Percentiles rank a stretch among this genome's conserved stretches.
Evolutionary conservation across 2,888 invertebrate species (phyloP).

Genomic region (Myopa testacea): DNA sequence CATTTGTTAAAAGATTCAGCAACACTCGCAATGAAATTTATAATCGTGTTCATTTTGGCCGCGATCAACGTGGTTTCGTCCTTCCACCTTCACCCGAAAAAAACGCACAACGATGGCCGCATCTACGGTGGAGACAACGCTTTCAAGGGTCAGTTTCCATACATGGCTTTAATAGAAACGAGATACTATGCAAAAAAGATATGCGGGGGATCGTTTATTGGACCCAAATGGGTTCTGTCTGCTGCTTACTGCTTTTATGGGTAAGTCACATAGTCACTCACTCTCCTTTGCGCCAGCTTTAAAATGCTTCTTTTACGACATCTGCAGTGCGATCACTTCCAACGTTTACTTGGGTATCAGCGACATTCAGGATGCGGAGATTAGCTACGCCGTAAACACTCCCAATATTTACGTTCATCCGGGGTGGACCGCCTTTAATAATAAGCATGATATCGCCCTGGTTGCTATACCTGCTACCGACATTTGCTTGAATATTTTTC

Average conservation of each 20-base stretch:
- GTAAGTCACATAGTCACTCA: neutral
- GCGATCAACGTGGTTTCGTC: neutral
- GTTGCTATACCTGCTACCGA: neutral
- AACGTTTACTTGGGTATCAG: neutral
- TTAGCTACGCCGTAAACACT: neutral
- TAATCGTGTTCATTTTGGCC: too few relatives aligned
- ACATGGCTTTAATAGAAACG: neutral
- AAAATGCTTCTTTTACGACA: neutral
- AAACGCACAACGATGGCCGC: neutral
- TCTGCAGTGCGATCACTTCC: neutral
- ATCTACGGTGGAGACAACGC: neutral
- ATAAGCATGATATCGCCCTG: neutral
- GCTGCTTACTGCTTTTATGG: neutral
- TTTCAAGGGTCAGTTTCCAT: neutral
- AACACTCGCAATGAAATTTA: too few relatives aligned
- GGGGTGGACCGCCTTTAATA: neutral
- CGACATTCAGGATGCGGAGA: neutral
- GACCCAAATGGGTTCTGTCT: neutral
- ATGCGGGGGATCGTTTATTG: neutral
- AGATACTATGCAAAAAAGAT: neutral
- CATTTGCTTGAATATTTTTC: neutral
- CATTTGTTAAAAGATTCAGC: too few relatives aligned
- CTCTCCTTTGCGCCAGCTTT: too few relatives aligned
- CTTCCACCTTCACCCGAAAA: neutral
- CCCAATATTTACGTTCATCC: neutral